Conservation (phyloP, 2,888 invertebrate species). For the Stenichneumon culpator region DNA sequence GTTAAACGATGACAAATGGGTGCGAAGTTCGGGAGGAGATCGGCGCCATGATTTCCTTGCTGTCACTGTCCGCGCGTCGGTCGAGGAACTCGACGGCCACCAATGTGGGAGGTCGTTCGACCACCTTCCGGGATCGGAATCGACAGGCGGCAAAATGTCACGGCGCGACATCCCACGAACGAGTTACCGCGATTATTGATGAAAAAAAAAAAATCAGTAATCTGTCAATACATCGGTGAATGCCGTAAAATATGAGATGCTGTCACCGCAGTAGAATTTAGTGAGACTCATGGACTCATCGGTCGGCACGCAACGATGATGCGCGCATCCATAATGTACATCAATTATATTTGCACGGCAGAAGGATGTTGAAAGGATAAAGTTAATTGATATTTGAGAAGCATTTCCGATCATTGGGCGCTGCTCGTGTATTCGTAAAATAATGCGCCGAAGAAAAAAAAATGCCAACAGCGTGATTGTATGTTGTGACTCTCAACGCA, state of each 20-base stretch:
- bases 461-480: not conserved
- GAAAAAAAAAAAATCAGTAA: not conserved
- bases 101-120: not conserved
- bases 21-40: not conserved
- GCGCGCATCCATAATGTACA: not conserved
- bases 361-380: not conserved
- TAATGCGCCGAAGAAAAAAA: not conserved
- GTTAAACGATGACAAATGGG: not conserved
- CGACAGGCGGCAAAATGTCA: not conserved
- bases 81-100: not conserved
- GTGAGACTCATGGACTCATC: not conserved
- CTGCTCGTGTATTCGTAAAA: not conserved
- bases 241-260: not conserved
- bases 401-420: not conserved
- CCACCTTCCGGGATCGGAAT: not conserved
- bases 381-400: slow-evolving; percentile 2
- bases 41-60: not conserved
- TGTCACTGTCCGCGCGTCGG: not conserved
- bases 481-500: not conserved
- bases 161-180: not conserved
- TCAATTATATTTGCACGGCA: not conserved
- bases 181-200: not conserved
- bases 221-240: not conserved
- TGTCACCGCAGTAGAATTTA: not conserved
- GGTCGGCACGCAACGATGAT: not conserved